phyloP scores from a whole-genome alignment of 2,113 vertebrate genomes.

The Heptranchias perlo region DNA sequence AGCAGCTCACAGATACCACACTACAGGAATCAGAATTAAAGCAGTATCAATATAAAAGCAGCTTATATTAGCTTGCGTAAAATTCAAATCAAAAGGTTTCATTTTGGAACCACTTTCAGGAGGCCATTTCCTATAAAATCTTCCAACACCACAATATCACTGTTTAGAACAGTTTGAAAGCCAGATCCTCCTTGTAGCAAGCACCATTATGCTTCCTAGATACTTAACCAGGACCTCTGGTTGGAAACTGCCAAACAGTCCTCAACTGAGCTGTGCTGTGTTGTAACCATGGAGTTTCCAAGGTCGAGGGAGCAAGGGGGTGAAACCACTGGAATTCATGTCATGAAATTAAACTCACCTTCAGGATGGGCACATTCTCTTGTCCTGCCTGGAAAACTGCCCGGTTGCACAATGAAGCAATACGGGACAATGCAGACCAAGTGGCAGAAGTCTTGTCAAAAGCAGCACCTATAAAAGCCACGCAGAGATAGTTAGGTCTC shows the following conservation, averaged over 20 bases:
- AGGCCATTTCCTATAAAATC: neutral
- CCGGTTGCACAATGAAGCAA: conserved; percentile 69
- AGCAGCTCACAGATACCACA: neutral
- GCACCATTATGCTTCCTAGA: neutral
- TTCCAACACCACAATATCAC: neutral
- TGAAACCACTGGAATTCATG: neutral
- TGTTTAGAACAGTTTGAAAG: neutral
- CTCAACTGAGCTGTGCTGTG: neutral
- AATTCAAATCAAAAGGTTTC: neutral
- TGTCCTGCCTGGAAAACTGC: conserved; percentile 71
- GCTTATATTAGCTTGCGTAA: neutral
- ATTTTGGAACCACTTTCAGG: neutral
- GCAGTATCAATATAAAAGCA: neutral
- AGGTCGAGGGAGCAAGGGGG: neutral
- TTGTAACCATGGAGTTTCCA: neutral
- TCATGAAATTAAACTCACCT: conserved; percentile 49
- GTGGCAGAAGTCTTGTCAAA: conserved; percentile 68
- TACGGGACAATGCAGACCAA: conserved; percentile 62
- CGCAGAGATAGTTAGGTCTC: neutral
- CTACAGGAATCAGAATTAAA: neutral
- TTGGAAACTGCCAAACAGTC: neutral
- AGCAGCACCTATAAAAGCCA: conserved; percentile 56
- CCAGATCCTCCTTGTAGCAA: neutral
- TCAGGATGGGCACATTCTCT: conserved; percentile 68
- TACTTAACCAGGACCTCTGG: neutral